Base-by-base conservation (phyloP, 35 echinoderm and acorn worm genomes). In the Acanthaster planci region DNA sequence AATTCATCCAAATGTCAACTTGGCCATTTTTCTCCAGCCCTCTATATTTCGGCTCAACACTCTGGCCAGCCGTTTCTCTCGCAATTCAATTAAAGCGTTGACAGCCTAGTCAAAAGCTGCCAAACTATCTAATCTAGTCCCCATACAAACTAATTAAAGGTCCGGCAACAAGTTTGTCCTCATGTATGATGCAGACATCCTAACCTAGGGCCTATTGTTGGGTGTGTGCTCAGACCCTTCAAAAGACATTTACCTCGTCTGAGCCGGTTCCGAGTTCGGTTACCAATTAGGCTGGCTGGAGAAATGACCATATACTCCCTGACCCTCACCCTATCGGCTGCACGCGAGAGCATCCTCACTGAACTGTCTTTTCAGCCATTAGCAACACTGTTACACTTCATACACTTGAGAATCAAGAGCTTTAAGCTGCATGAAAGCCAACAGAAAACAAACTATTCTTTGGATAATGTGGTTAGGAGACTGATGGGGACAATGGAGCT, bases 71-170 rank as follows among this genome's bases (percentile, higher is more conserved):
- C n/a, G n/a, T n/a, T n/a, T n/a, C n/a, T n/a, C 42, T 47, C 42
- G 12, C 42, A 36, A 6, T 72, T 72, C 64, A 72, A 72, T 72
- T 35, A 72, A 72, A 72, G 19, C 14, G 22, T 72, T 72, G 64
- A 72, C 29, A 72, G 34, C 8, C 64, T 29, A 2, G 2, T 26
- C 64, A 30, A 67, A 72, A 72, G 26, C 64, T 72, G 64, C 64
- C 60, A 26, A 67, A 72, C 26, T 35, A 19, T 29, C 26, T 34
- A 34, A 72, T 72, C 64, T 26, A 72, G 26, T 72, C 64, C 42
- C 64, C 64, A 72, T 72, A 72, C 64, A 72, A 72, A 72, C 64
- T 16, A 72, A 72, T 72, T 72, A 72, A 72, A 12, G 64, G 64
- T 72, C 30, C 30, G 64, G 10, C 29, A 72, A 72, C 64, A 72